phyloP scores from a whole-genome alignment of 2,888 invertebrate genomes.

The Lycocerus yunnanus region DNA sequence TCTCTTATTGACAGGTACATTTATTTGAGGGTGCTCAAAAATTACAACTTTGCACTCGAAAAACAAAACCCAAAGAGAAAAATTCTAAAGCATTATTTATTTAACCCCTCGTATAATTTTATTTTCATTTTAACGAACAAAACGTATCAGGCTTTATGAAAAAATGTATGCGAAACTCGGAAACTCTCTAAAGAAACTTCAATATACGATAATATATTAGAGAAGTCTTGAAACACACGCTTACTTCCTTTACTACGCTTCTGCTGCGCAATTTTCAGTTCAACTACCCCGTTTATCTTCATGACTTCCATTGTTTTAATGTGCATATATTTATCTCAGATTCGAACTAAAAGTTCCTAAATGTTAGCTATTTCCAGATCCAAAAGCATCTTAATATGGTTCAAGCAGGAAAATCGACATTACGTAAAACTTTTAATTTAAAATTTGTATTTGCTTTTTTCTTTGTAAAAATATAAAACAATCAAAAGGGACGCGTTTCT shows the following conservation, averaged over 20 bases:
- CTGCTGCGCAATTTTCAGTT: constrained; percentile 15
- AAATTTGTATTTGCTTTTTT: not conserved
- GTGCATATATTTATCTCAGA: constrained; percentile 12
- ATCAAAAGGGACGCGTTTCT: not conserved
- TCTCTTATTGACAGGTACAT: not conserved
- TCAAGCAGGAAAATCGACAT: not conserved
- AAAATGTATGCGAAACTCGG: not conserved
- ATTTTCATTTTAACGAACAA: not conserved
- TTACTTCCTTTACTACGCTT: constrained; percentile 8
- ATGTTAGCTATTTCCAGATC: not conserved
- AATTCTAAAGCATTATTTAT: not conserved
- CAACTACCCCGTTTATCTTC: constrained; percentile 14
- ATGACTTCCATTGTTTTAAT: constrained; percentile 8
- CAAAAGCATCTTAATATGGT: not conserved
- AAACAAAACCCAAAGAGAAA: not conserved
- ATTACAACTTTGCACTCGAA: not conserved
- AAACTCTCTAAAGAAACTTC: not conserved
- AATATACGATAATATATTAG: constrained; percentile 4
- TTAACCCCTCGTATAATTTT: not conserved
- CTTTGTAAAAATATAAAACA: not conserved
- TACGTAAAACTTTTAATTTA: not conserved
- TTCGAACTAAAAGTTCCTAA: not conserved
- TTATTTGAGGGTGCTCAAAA: not conserved
- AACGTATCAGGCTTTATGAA: not conserved
- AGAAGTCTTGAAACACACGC: constrained; percentile 2